Conservation (phyloP, 2,113 vertebrate species). For the Alouatta palliata region DNA sequence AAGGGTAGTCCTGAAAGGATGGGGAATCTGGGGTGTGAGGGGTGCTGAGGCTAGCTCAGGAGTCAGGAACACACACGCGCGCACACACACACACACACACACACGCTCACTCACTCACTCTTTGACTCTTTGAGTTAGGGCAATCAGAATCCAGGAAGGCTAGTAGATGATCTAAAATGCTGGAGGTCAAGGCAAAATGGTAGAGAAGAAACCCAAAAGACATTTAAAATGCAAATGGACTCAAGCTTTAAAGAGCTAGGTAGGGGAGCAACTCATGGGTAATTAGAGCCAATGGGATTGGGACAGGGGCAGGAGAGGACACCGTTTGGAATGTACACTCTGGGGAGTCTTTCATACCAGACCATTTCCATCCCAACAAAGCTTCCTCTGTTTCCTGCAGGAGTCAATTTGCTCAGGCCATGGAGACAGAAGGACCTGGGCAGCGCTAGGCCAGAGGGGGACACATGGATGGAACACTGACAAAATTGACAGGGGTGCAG, state of each 20-base stretch:
- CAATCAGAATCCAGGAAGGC: neutral
- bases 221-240: neutral
- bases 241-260: neutral
- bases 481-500: too few relatives aligned
- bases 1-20: neutral
- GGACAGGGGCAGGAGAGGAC: too few relatives aligned
- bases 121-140: neutral
- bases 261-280: too few relatives aligned
- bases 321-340: accelerated
- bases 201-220: neutral
- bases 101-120: neutral
- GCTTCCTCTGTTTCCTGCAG: neutral
- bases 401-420: neutral
- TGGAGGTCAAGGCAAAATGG: neutral
- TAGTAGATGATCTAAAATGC: neutral
- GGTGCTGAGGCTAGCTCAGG: neutral
- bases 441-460: neutral
- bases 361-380: accelerated
- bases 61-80: neutral
- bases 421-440: too few relatives aligned
- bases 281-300: neutral
- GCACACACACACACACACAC: neutral
- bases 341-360: neutral
- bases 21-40: neutral
- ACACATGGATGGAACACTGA: neutral